phyloP scores from a whole-genome alignment of 2,797 vertebrate genomes.

The Stomatorhinus walkeri region DNA sequence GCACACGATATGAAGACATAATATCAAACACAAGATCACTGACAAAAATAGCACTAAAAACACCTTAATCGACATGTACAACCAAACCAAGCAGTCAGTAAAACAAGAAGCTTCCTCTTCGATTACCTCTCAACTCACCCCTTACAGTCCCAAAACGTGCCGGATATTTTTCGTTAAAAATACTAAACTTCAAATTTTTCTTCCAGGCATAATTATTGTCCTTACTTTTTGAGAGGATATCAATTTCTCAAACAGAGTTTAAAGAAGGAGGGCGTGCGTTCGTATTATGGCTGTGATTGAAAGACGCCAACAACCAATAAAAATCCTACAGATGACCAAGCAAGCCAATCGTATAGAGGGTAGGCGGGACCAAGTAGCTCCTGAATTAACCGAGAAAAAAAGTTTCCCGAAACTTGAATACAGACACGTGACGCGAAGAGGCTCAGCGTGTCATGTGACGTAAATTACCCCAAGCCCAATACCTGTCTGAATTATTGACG shows the following conservation, averaged over 20 bases:
- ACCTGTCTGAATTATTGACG: slow-evolving; percentile 41
- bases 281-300: slow-evolving; percentile 22
- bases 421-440: slow-evolving; percentile 57
- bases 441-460: slow-evolving; percentile 59
- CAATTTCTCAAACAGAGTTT: slow-evolving; percentile 50
- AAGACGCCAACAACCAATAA: slow-evolving; percentile 40
- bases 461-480: slow-evolving; percentile 17
- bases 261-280: slow-evolving; percentile 44
- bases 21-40: background rate
- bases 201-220: slow-evolving; percentile 15
- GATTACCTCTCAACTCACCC: slow-evolving; percentile 48
- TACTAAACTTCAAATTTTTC: background rate
- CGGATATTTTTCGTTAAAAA: background rate
- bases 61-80: slow-evolving; percentile 38
- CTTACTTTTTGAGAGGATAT: slow-evolving; percentile 37
- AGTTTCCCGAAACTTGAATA: slow-evolving; percentile 64
- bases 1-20: background rate
- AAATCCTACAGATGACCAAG: accelerated
- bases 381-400: slow-evolving; percentile 40
- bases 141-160: background rate
- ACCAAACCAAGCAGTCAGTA: background rate
- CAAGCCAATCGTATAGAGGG: slow-evolving; percentile 37
- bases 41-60: slow-evolving; percentile 50
- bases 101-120: background rate
- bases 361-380: slow-evolving; percentile 40